A percentile compares a stretch with the other conserved stretches of the same genome.
phyloP scores from a whole-genome alignment of 30 jellyfish, hydroid and myxozoan genomes.

The Calvadosia cruxmelitensis region DNA sequence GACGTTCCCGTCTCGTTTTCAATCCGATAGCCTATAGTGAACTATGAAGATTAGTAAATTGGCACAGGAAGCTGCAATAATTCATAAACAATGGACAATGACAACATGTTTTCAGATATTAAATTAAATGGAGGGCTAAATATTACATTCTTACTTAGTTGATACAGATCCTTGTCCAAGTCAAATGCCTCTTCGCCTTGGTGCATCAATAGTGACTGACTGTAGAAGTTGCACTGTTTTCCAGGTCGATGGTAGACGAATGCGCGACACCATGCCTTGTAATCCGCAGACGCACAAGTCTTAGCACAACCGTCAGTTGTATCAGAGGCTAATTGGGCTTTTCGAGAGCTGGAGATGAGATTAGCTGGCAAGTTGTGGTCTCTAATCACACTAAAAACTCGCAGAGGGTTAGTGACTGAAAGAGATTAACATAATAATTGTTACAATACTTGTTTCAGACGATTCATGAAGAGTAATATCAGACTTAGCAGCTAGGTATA shows the following conservation, averaged over 20 bases:
- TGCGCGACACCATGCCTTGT: slow-evolving; percentile 52
- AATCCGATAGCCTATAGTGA: no score
- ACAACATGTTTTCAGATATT: no score
- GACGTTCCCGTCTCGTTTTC: no score
- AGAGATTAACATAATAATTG: not conserved
- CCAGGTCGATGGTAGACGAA: slow-evolving; percentile 29
- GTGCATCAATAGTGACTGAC: slow-evolving; percentile 35
- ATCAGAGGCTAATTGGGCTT: not conserved
- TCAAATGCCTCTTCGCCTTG: slow-evolving; percentile 27
- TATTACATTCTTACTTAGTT: slow-evolving; percentile 65
- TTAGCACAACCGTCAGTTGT: not conserved
- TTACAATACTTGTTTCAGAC: no score
- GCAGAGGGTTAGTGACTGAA: not conserved
- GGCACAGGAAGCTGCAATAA: no score
- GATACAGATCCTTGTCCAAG: slow-evolving; percentile 41
- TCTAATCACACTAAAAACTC: not conserved
- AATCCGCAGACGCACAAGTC: not conserved
- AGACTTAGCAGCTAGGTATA: no score
- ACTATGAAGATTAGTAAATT: no score
- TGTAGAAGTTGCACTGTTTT: slow-evolving; percentile 30
- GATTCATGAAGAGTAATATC: no score
- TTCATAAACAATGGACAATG: no score
- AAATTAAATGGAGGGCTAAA: no score
- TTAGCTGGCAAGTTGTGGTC: not conserved
- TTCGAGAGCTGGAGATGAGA: not conserved